A percentile compares a stretch with the other conserved stretches of the same genome.
These are phyloP conservation scores for Pelodiscus sinensis DNA, from an alignment of 2,113 vertebrate species.

Conservation along the genomic window DNA sequence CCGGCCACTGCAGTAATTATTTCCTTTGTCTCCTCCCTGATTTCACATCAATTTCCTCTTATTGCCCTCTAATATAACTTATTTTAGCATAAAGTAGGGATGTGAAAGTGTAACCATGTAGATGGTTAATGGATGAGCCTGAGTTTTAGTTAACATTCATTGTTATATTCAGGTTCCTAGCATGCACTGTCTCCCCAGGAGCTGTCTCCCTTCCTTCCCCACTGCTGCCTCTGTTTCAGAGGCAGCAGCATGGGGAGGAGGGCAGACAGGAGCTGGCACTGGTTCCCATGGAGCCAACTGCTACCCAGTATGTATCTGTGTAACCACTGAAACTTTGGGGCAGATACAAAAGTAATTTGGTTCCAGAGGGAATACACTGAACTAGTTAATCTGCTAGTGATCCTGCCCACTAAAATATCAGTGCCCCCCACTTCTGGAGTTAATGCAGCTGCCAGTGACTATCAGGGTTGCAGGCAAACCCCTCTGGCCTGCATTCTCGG, in stretches of 20 bases:
- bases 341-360: not conserved
- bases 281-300: too few relatives aligned
- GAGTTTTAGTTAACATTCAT: too few relatives aligned
- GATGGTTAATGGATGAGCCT: too few relatives aligned
- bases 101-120: too few relatives aligned
- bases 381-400: not conserved
- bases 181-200: too few relatives aligned
- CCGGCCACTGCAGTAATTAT: not conserved
- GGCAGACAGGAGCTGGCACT: too few relatives aligned
- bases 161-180: too few relatives aligned
- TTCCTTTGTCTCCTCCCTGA: not conserved
- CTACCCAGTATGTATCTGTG: too few relatives aligned
- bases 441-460: not conserved
- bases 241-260: too few relatives aligned
- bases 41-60: not conserved
- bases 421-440: not conserved
- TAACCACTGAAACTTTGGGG: too few relatives aligned
- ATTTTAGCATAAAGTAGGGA: not conserved
- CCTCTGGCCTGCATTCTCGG: not conserved
- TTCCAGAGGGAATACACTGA: not conserved
- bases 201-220: too few relatives aligned
- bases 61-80: not conserved
- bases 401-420: not conserved
- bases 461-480: not conserved
- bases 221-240: too few relatives aligned